Conservation (phyloP, 2,888 invertebrate species). For the Ditylenchus weischeri region DNA sequence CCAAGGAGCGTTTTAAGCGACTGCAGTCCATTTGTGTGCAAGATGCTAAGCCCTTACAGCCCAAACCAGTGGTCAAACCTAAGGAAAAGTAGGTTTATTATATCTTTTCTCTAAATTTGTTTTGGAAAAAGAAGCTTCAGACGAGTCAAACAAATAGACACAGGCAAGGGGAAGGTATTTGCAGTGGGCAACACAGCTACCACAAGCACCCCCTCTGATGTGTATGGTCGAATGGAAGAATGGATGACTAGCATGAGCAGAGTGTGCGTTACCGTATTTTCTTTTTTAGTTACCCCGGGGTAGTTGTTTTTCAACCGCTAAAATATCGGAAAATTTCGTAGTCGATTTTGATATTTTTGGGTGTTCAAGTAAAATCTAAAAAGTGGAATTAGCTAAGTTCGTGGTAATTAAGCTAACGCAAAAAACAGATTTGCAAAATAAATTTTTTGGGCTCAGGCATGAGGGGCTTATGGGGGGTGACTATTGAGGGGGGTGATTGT, state of each 20-base stretch:
- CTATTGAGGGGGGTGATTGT: no score
- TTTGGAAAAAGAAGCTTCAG: not conserved
- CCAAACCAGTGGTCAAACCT: slow-evolving; percentile 8
- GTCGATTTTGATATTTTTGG: no score
- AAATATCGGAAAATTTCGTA: no score
- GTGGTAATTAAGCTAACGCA: no score
- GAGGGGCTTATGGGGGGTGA: no score
- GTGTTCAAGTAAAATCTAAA: no score
- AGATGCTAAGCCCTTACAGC: slow-evolving; percentile 11
- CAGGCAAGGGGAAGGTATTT: slow-evolving; percentile 18
- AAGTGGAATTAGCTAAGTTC: no score
- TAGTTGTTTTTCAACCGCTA: no score
- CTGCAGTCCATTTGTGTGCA: slow-evolving; percentile 18
- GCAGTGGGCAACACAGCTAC: slow-evolving; percentile 1
- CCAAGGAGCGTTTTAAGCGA: slow-evolving; percentile 20
- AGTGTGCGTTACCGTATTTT: not conserved
- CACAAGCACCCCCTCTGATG: slow-evolving; percentile 18
- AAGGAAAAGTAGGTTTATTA: slow-evolving; percentile 9
- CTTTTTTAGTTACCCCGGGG: no score
- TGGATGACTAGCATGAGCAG: slow-evolving; percentile 23
- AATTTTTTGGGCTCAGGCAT: no score
- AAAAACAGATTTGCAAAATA: no score
- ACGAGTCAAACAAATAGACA: slow-evolving; percentile 22
- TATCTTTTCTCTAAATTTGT: not conserved
- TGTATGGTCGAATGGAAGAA: slow-evolving; percentile 21